Conservation (phyloP, 2,888 invertebrate species). For the Phragmatobia fuliginosa region DNA sequence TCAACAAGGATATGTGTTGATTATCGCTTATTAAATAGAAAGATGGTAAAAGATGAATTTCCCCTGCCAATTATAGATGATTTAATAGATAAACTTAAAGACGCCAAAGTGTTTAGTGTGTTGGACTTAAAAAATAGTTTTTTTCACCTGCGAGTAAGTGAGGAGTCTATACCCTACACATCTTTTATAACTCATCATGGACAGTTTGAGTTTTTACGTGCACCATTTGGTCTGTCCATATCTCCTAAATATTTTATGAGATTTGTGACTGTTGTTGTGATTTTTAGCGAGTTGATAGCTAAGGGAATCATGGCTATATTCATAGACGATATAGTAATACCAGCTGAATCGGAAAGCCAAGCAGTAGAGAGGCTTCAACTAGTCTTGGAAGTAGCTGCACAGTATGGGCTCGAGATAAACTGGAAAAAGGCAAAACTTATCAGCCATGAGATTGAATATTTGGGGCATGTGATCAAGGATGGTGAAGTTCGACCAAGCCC, state of each 20-base stretch:
- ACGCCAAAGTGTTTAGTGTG: too few species aligned
- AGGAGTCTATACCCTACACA: too few species aligned
- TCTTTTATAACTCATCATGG: background rate
- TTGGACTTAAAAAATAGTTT: too few species aligned
- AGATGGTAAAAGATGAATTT: too few species aligned
- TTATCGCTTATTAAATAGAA: too few species aligned
- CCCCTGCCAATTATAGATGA: too few species aligned
- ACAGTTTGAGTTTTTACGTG: background rate
- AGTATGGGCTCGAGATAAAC: background rate
- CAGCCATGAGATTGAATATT: background rate
- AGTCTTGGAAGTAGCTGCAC: background rate
- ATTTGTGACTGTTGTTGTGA: background rate
- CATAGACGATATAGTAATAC: background rate
- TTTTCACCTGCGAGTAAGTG: too few species aligned
- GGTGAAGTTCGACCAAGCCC: constrained; percentile 26
- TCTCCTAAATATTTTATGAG: constrained; percentile 2
- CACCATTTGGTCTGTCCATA: background rate
- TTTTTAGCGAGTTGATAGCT: background rate
- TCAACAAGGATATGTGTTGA: too few species aligned
- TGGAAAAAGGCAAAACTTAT: background rate
- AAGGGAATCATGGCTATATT: background rate
- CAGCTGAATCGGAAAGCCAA: background rate
- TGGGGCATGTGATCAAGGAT: background rate
- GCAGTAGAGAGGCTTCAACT: background rate
- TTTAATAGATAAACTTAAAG: too few species aligned